A percentile compares a stretch with the other conserved stretches of the same genome.
These are phyloP conservation scores for Cyclura pinguis DNA, from an alignment of 2,797 vertebrate genomes.

Conservation along the genomic window DNA sequence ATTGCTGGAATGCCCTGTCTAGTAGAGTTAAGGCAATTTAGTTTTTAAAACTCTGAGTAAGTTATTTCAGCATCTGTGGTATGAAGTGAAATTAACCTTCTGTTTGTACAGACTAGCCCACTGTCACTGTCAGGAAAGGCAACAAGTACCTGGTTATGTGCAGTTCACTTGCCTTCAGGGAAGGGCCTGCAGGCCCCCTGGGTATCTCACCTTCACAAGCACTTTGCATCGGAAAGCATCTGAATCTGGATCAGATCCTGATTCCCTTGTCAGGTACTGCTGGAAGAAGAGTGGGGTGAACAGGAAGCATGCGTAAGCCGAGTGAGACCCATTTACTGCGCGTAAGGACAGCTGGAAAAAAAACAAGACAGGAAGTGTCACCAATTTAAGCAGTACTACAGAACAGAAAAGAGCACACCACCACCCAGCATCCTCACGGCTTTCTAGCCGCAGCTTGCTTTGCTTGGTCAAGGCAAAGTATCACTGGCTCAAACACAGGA, in stretches of 20 bases:
- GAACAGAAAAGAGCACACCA: background rate
- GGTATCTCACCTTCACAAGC: constrained; percentile 88
- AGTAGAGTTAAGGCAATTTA: background rate
- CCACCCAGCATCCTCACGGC: background rate
- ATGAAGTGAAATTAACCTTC: background rate
- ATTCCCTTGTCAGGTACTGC: constrained; percentile 78
- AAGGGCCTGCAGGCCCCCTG: background rate
- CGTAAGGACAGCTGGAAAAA: constrained; percentile 86
- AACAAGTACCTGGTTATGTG: background rate
- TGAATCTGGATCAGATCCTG: constrained; percentile 21
- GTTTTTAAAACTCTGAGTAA: background rate
- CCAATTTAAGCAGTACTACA: background rate
- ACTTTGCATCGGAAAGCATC: constrained; percentile 89
- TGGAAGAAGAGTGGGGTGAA: constrained; percentile 92
- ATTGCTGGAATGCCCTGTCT: background rate
- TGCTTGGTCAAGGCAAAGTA: background rate
- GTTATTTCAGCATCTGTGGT: background rate
- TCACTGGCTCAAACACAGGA: background rate
- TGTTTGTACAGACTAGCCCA: background rate
- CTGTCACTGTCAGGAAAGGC: background rate
- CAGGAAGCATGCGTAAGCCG: constrained; percentile 93
- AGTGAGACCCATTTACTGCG: constrained; percentile 92
- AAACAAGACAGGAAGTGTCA: background rate
- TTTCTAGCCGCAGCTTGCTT: background rate
- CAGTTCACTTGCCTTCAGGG: background rate